Evolutionary conservation across 2,797 vertebrate genomes (phyloP).

Genomic region (Leptodactylus fallax): DNA sequence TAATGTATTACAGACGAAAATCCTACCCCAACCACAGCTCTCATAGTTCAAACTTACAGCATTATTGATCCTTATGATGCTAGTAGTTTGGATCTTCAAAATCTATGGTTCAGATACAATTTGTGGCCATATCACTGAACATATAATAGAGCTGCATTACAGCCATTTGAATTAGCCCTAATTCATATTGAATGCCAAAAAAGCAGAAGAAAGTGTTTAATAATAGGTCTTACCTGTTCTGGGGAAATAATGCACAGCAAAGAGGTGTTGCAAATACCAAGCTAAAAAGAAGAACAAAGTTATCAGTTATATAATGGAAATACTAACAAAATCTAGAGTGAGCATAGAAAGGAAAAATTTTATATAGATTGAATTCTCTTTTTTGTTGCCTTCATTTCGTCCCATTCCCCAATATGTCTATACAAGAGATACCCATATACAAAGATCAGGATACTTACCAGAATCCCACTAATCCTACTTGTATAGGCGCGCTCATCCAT

Average conservation of each 20-base stretch:
- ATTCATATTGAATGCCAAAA: background rate
- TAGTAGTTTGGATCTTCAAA: too few species aligned
- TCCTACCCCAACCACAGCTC: too few species aligned
- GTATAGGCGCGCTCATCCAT: constrained; percentile 98
- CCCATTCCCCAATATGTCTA: background rate
- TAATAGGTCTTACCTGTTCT: constrained; percentile 86
- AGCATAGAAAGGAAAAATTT: background rate
- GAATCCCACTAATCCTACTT: constrained; percentile 95
- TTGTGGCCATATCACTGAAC: too few species aligned
- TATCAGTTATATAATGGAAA: too few species aligned
- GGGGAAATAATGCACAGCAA: constrained; percentile 96
- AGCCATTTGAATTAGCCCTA: too few species aligned
- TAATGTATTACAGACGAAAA: too few species aligned
- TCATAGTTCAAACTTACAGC: too few species aligned
- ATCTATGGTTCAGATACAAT: too few species aligned
- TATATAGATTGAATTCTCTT: background rate
- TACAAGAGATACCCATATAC: background rate
- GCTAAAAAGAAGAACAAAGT: constrained; percentile 75
- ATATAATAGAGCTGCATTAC: too few species aligned
- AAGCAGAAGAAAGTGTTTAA: background rate
- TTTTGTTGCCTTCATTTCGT: background rate
- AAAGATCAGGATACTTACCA: constrained; percentile 82
- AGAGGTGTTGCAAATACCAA: constrained; percentile 96
- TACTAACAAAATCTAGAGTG: background rate
- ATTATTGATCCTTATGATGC: too few species aligned